These are phyloP conservation scores for Balaeniceps rex DNA, from an alignment of 2,113 vertebrate genomes.

Conservation along the genomic window DNA sequence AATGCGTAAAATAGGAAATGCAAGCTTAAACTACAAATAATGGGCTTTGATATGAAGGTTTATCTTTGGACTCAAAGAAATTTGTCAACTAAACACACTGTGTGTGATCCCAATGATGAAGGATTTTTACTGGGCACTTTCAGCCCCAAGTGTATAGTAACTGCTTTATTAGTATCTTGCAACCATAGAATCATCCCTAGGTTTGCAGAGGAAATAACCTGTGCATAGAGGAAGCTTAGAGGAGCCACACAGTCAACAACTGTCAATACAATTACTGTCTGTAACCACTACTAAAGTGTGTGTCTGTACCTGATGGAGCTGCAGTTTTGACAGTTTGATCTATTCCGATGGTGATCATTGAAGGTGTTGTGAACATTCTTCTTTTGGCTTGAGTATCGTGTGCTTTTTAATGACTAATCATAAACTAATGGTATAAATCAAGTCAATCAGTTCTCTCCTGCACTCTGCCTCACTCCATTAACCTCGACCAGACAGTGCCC, in stretches of 20 bases:
- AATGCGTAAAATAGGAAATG: not conserved
- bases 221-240: not conserved
- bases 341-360: not conserved
- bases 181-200: not conserved
- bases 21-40: not conserved
- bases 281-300: accelerated
- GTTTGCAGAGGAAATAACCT: not conserved
- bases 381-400: not conserved
- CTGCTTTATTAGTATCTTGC: not conserved
- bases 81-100: not conserved
- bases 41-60: not conserved
- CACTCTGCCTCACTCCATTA: not conserved
- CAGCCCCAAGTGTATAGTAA: not conserved
- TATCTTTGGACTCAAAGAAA: not conserved
- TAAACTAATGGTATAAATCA: not conserved
- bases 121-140: not conserved
- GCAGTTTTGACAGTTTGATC: not conserved
- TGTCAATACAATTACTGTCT: not conserved
- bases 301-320: not conserved
- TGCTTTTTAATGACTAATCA: not conserved
- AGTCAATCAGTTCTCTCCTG: not conserved
- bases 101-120: not conserved
- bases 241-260: accelerated
- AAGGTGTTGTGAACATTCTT: not conserved
- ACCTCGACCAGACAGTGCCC: not conserved